A percentile compares a stretch with the other conserved stretches of the same genome.
Conservation (phyloP, 2,888 invertebrate species). For the Metallyticus violacea region DNA sequence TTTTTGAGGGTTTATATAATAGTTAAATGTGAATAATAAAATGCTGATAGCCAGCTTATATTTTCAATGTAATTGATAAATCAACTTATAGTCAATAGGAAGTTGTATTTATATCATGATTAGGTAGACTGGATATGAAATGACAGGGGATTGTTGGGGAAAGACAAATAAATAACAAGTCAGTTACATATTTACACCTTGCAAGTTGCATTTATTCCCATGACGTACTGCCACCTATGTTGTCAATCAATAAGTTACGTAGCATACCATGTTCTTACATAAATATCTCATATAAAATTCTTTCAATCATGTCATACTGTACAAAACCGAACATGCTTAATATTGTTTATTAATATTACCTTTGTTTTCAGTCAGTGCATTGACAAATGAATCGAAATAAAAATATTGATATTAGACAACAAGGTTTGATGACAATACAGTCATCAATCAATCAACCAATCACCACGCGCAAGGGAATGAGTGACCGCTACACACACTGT, state of each 20-base stretch:
- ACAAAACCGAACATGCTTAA: neutral
- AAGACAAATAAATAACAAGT: slow-evolving; percentile 1
- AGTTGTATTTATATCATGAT: no score
- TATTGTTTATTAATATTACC: neutral
- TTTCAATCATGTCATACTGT: neutral
- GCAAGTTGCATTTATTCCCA: slow-evolving; percentile 26
- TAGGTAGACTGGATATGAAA: no score
- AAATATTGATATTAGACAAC: neutral
- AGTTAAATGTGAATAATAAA: no score
- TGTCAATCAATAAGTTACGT: neutral
- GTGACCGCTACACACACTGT: slow-evolving; percentile 22
- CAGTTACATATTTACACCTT: slow-evolving; percentile 24
- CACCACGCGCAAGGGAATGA: slow-evolving; percentile 22
- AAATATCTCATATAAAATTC: neutral
- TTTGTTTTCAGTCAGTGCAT: neutral
- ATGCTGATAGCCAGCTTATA: no score
- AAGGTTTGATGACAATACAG: slow-evolving; percentile 13
- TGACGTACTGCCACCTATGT: slow-evolving; percentile 20
- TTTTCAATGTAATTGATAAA: no score
- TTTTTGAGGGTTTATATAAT: no score
- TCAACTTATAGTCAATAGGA: no score
- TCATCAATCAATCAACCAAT: neutral
- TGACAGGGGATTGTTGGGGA: neutral
- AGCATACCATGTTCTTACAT: neutral
- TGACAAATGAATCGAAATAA: neutral